phyloP scores from a whole-genome alignment of 2,888 invertebrate species.

The Litoditis marina region DNA sequence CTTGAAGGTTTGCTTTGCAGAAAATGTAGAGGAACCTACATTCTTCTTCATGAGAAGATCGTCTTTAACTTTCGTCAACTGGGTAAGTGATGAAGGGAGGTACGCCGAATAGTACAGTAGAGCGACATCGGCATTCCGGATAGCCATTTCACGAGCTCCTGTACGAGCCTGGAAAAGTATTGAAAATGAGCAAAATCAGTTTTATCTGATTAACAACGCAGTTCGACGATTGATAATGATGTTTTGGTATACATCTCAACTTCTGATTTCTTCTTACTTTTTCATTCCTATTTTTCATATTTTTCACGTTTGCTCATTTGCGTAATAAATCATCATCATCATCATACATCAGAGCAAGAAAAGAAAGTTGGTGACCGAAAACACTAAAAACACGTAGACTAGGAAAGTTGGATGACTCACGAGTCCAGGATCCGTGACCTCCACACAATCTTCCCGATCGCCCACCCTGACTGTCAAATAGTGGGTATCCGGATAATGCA shows the following conservation, averaged over 20 bases:
- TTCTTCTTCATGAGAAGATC: conserved; percentile 20
- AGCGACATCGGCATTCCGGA: conserved; percentile 29
- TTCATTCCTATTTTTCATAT: too few species aligned
- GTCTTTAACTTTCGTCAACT: conserved; percentile 11
- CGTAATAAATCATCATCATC: too few species aligned
- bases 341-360: too few species aligned
- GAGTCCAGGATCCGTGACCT: conserved; percentile 40
- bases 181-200: conserved; percentile 13
- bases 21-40: conserved; percentile 31
- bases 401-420: conserved; percentile 23
- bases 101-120: conserved; percentile 33
- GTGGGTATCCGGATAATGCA: conserved; percentile 37
- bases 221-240: too few species aligned
- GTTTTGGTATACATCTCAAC: too few species aligned
- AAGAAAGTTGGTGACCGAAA: too few species aligned
- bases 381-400: too few species aligned
- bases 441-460: conserved; percentile 24
- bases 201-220: conserved; percentile 7
- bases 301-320: too few species aligned
- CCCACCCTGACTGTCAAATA: conserved; percentile 28
- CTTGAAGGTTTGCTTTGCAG: too few species aligned
- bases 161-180: conserved; percentile 29
- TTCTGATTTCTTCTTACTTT: too few species aligned
- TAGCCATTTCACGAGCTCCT: conserved; percentile 43
- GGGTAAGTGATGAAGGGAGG: conserved; percentile 23